phyloP scores from a whole-genome alignment of 2,113 vertebrate species.

The Accipiter virgatus region DNA sequence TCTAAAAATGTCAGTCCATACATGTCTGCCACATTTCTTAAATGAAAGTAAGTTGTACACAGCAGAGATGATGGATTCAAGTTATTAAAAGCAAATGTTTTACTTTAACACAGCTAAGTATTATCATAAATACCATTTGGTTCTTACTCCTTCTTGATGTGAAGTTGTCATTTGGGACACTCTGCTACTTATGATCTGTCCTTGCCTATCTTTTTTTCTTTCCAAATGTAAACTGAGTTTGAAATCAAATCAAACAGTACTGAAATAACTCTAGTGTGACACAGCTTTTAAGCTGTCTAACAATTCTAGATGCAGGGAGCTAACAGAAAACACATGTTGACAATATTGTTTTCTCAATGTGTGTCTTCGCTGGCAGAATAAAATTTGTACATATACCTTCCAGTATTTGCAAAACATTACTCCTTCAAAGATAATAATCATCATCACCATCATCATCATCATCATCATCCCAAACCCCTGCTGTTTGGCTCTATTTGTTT shows the following conservation, averaged over 20 bases:
- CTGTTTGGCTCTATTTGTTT: neutral
- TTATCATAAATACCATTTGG: neutral
- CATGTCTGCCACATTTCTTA: neutral
- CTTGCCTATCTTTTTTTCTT: neutral
- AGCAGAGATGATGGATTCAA: neutral
- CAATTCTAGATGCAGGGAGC: neutral
- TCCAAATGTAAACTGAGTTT: neutral
- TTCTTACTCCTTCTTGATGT: neutral
- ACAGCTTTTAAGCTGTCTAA: neutral
- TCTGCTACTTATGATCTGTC: neutral
- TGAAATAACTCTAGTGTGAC: neutral
- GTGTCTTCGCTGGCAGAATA: neutral
- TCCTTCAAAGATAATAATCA: neutral
- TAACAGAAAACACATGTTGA: neutral
- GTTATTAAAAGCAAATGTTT: neutral
- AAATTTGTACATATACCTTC: neutral
- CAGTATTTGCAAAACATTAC: neutral
- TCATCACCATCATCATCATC: too few species aligned
- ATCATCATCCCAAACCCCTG: neutral
- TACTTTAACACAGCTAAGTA: neutral
- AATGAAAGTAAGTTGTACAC: neutral
- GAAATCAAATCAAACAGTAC: neutral
- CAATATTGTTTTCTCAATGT: neutral
- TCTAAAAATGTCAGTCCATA: neutral
- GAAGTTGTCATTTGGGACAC: neutral